These are phyloP conservation scores for Limnephilus auricula DNA, from an alignment of 2,888 invertebrate species.

Conservation along the genomic window DNA sequence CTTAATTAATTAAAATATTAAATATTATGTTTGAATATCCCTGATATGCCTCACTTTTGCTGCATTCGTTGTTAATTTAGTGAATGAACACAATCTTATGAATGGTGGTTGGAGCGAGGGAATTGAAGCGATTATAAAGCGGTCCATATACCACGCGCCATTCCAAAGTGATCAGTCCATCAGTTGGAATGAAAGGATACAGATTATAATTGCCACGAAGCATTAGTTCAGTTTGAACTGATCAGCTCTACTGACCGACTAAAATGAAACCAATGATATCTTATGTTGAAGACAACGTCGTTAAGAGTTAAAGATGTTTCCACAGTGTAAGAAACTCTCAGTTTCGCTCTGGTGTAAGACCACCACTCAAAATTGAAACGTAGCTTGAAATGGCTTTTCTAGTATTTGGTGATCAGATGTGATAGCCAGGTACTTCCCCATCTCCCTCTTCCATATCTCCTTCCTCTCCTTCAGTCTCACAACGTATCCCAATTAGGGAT, in stretches of 20 bases:
- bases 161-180: not conserved
- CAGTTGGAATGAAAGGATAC: not conserved
- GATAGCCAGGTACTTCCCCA: too few relatives aligned
- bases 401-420: too few relatives aligned
- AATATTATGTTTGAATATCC: not conserved
- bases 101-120: slow-evolving; percentile 54
- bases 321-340: too few relatives aligned
- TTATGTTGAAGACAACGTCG: not conserved
- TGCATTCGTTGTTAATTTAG: slow-evolving; percentile 63
- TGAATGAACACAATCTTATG: slow-evolving; percentile 65
- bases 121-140: slow-evolving; percentile 38
- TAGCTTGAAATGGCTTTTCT: too few relatives aligned
- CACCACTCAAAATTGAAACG: too few relatives aligned
- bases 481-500: too few relatives aligned
- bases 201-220: not conserved
- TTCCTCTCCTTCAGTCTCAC: too few relatives aligned
- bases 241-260: not conserved
- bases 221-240: not conserved
- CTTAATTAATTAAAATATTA: too few relatives aligned
- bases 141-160: not conserved
- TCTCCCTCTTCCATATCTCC: too few relatives aligned
- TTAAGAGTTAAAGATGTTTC: too few relatives aligned
- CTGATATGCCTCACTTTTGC: slow-evolving; percentile 38
- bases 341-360: too few relatives aligned
- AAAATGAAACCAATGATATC: not conserved